A percentile compares a stretch with the other conserved stretches of the same genome.
These are phyloP conservation scores for Bagarius yarrelli DNA, from an alignment of 2,113 vertebrate species.

Conservation along the genomic window DNA sequence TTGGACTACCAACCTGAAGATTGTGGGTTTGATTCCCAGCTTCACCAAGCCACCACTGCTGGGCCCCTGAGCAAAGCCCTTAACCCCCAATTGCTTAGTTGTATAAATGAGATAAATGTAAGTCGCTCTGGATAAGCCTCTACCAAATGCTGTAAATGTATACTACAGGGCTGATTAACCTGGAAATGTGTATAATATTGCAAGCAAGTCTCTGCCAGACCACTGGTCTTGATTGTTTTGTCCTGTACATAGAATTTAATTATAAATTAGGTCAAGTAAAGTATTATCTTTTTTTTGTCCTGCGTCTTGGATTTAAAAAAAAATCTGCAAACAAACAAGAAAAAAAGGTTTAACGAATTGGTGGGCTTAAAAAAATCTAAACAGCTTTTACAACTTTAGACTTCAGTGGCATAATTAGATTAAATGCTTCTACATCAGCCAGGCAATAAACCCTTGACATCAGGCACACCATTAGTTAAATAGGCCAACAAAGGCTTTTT, in stretches of 20 bases:
- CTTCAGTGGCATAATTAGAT: constrained; percentile 33
- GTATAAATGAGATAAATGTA: too few species aligned
- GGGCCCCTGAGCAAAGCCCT: too few species aligned
- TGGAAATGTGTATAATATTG: neutral
- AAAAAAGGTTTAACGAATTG: neutral
- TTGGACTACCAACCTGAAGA: too few species aligned
- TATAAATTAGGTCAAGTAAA: neutral
- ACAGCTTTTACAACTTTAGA: neutral
- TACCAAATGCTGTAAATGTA: too few species aligned
- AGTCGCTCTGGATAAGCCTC: too few species aligned
- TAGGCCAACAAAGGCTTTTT: constrained; percentile 10
- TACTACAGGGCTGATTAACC: neutral
- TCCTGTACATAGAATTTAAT: neutral
- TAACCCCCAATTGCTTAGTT: too few species aligned
- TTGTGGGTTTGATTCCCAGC: too few species aligned
- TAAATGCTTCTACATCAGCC: constrained; percentile 16
- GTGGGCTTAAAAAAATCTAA: constrained; percentile 38
- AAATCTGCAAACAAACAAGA: neutral
- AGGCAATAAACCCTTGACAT: constrained; percentile 18
- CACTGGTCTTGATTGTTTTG: too few species aligned
- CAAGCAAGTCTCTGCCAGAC: too few species aligned
- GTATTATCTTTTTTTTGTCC: neutral
- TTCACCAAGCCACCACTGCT: too few species aligned
- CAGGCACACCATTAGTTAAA: constrained; percentile 35
- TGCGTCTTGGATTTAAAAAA: neutral